These are phyloP conservation scores for Coenobita brevimanus DNA, from an alignment of 1,140 invertebrate genomes.

Conservation along the genomic window DNA sequence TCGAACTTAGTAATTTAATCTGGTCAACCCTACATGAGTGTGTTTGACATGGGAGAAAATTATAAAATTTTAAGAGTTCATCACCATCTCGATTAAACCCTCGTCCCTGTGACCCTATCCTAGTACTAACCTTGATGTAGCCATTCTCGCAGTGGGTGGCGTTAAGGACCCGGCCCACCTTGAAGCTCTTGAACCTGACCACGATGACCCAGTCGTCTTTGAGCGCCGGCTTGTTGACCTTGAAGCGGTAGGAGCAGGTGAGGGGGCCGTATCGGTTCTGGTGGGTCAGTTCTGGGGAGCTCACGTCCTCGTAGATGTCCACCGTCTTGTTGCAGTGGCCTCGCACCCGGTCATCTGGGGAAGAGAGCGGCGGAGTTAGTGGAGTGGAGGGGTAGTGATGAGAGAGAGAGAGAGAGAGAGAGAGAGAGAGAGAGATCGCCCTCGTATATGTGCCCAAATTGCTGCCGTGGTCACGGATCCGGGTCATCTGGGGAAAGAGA, in stretches of 20 bases:
- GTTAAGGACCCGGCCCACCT: constrained; percentile 89
- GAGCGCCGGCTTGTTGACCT: constrained; percentile 83
- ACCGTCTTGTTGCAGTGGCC: constrained; percentile 94
- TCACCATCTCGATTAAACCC: no score
- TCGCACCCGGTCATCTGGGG: constrained; percentile 63
- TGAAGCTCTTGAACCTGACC: constrained; percentile 93
- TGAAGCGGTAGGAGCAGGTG: constrained; percentile 91
- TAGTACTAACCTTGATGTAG: constrained; percentile 84
- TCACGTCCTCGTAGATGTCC: constrained; percentile 92
- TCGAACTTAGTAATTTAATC: no score
- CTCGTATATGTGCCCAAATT: no score
- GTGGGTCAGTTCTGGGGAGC: constrained; percentile 87
- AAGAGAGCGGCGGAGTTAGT: no score
- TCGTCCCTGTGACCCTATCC: not conserved
- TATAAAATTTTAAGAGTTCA: no score
- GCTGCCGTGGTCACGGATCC: no score
- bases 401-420: constrained; percentile 3
- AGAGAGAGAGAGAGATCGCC: not conserved
- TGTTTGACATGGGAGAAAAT: no score
- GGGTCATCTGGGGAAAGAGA: no score
- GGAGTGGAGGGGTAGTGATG: not conserved
- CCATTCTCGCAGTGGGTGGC: constrained; percentile 89
- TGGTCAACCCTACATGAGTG: no score
- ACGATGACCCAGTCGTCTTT: constrained; percentile 91
- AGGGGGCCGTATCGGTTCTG: constrained; percentile 87